These are phyloP conservation scores for Hepsetus odoe DNA, from an alignment of 2,113 vertebrate genomes.

Conservation along the genomic window DNA sequence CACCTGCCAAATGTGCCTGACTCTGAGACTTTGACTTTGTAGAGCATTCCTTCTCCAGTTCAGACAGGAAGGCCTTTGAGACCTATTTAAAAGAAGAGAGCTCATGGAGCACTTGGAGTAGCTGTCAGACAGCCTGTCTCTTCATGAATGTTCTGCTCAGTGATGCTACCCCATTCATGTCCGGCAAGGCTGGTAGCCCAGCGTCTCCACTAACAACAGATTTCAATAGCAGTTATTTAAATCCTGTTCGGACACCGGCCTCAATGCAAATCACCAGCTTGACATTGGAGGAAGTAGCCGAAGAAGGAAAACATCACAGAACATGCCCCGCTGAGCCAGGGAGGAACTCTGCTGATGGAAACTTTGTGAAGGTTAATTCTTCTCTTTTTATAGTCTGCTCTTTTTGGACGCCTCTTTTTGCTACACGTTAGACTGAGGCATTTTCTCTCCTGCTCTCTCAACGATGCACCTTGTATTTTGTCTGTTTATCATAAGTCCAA, in stretches of 20 bases:
- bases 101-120: neutral
- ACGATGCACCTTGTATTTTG: too few species aligned
- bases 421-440: too few species aligned
- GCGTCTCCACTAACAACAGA: neutral
- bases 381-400: neutral
- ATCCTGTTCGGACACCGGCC: constrained; percentile 49
- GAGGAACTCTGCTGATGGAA: constrained; percentile 3
- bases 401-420: neutral
- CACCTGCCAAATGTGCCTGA: constrained; percentile 17
- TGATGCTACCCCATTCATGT: constrained; percentile 21
- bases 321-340: neutral
- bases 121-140: neutral
- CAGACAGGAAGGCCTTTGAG: constrained; percentile 34
- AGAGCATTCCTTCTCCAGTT: constrained; percentile 53
- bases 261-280: constrained; percentile 59
- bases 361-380: neutral
- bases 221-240: constrained; percentile 52
- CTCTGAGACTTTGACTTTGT: constrained; percentile 46
- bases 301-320: constrained; percentile 4
- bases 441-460: too few species aligned
- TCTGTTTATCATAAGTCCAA: too few species aligned
- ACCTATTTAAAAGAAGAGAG: constrained; percentile 25
- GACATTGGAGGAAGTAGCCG: neutral
- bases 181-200: constrained; percentile 13
- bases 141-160: constrained; percentile 29